A percentile compares a stretch with the other conserved stretches of the same genome.
Conservation (phyloP, 2,113 vertebrate species). For the Nycticebus coucang region DNA sequence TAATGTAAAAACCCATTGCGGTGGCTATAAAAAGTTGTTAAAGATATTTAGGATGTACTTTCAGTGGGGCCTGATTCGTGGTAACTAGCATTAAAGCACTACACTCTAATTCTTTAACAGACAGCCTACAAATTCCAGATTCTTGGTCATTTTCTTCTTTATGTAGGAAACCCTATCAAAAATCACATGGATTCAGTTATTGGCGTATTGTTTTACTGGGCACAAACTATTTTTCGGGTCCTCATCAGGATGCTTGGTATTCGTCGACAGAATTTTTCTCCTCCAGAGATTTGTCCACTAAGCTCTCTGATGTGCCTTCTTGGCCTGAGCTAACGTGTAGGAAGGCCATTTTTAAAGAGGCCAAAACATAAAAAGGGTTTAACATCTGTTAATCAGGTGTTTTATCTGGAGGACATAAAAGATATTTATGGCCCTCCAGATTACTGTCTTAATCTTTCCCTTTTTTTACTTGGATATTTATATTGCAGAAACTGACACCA, state of each 20-base stretch:
- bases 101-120: background rate
- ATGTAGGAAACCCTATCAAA: background rate
- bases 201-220: background rate
- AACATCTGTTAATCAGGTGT: slow-evolving; percentile 8
- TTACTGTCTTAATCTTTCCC: background rate
- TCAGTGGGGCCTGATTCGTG: background rate
- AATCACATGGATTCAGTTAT: background rate
- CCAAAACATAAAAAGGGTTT: background rate
- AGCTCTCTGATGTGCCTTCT: background rate
- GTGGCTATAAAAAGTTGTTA: slow-evolving; percentile 12
- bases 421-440: background rate
- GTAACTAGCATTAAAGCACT: background rate
- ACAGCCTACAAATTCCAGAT: background rate
- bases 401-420: slow-evolving; percentile 22
- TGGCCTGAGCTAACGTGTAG: background rate
- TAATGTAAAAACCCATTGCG: background rate
- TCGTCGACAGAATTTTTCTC: background rate
- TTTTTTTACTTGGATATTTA: slow-evolving; percentile 6
- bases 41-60: background rate
- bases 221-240: background rate
- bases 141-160: background rate
- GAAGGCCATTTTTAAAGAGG: slow-evolving; percentile 25
- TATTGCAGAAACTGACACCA: background rate
- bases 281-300: background rate
- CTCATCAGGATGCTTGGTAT: background rate